Evolutionary conservation across 2,797 vertebrate species (phyloP).

Genomic region (Catostomus latipinnis): DNA sequence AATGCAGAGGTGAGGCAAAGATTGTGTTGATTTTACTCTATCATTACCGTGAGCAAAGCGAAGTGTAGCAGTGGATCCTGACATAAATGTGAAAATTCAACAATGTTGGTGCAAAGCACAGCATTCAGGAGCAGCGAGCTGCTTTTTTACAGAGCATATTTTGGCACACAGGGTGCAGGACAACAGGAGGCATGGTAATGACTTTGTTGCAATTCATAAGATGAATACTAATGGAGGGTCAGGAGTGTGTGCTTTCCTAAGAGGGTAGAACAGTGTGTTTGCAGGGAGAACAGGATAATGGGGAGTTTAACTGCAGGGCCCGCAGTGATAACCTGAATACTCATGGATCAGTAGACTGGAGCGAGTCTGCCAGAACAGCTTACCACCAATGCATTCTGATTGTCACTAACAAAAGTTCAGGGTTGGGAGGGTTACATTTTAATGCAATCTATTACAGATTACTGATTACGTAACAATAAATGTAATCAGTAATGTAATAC

Average conservation of each 20-base stretch:
- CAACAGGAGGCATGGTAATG: conserved; percentile 46
- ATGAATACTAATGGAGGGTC: conserved; percentile 52
- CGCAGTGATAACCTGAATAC: conserved; percentile 43
- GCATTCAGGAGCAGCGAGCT: conserved; percentile 11
- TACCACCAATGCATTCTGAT: not conserved
- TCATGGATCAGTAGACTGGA: conserved; percentile 26
- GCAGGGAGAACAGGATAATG: conserved; percentile 29
- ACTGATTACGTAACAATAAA: no score
- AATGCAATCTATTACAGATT: no score
- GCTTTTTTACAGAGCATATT: conserved; percentile 42
- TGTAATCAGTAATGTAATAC: no score
- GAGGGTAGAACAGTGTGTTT: conserved; percentile 12
- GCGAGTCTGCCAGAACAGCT: not conserved
- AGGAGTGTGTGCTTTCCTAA: conserved; percentile 7
- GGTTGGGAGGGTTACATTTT: no score
- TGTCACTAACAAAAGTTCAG: not conserved
- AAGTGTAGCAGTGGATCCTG: conserved; percentile 52
- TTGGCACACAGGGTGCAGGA: conserved; percentile 36
- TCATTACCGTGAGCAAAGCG: conserved; percentile 41
- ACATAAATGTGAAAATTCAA: conserved; percentile 80
- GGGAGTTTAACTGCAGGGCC: conserved; percentile 39
- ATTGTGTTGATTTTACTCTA: conserved; percentile 7
- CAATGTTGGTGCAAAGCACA: conserved; percentile 71
- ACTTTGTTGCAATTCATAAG: conserved; percentile 48
- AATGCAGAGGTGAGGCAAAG: conserved; percentile 17